A percentile compares a stretch with the other conserved stretches of the same genome.
These are phyloP conservation scores for Zoroaster sp. DNA, from an alignment of 53 echinoderm and acorn worm species.

Conservation along the genomic window DNA sequence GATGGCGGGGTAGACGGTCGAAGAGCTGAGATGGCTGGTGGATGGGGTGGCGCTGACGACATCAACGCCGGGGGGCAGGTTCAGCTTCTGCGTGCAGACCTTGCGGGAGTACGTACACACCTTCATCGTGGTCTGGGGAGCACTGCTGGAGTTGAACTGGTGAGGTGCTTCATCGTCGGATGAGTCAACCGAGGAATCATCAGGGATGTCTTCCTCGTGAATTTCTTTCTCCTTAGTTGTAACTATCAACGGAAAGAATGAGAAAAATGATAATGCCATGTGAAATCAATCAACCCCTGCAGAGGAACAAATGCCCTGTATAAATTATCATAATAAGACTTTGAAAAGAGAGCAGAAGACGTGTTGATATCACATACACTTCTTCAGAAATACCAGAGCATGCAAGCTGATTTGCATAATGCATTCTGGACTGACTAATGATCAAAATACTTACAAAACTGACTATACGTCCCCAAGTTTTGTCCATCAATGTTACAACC, in stretches of 20 bases:
- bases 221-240: constrained; percentile 30
- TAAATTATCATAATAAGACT: background rate
- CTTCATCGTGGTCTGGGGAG: constrained; percentile 73
- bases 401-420: too few species aligned
- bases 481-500: too few species aligned
- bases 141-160: constrained; percentile 59
- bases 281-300: background rate
- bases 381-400: too few species aligned
- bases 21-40: constrained; percentile 99
- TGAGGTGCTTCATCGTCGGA: constrained; percentile 66
- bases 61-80: constrained; percentile 83
- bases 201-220: constrained; percentile 56
- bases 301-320: background rate
- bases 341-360: background rate
- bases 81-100: constrained; percentile 87
- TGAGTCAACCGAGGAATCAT: constrained; percentile 85
- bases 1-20: constrained; percentile 89
- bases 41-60: constrained; percentile 87
- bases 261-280: background rate
- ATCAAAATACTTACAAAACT: too few species aligned
- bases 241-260: constrained; percentile 56
- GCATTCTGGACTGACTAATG: too few species aligned
- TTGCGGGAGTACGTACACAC: constrained; percentile 84
- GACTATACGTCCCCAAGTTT: too few species aligned
- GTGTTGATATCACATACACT: too few species aligned